Evolutionary conservation across 2,113 vertebrate species (phyloP).

Genomic region (Paramormyrops kingsleyae): DNA sequence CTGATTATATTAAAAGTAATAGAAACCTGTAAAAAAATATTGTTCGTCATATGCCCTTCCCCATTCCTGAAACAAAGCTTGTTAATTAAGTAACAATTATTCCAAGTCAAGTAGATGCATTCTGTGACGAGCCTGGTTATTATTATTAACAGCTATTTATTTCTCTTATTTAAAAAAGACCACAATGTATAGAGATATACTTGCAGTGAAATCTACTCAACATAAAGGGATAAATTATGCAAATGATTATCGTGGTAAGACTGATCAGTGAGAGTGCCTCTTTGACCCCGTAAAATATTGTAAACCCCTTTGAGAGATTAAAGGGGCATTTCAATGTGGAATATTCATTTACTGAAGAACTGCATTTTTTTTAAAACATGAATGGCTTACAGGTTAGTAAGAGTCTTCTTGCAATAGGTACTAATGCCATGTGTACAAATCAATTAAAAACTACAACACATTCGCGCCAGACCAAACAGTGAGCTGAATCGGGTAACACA

Average conservation of each 20-base stretch:
- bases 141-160: background rate
- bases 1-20: background rate
- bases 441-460: background rate
- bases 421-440: background rate
- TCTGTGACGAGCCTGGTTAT: background rate
- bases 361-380: background rate
- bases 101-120: background rate
- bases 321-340: background rate
- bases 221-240: background rate
- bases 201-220: background rate
- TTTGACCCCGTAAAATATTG: background rate
- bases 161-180: background rate
- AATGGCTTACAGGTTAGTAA: background rate
- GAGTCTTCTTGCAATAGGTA: background rate
- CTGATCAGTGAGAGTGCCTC: background rate
- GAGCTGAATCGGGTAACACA: background rate
- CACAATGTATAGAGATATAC: background rate
- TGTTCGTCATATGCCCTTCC: background rate
- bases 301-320: background rate
- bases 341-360: background rate
- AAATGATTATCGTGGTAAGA: background rate
- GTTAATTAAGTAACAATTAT: background rate
- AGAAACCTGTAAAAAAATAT: background rate
- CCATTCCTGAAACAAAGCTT: background rate
- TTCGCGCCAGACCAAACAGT: background rate